Evolutionary conservation across 2,888 invertebrate species (phyloP), one percentile per base, ranked within the genome.

Genomic region (Mythimna lalbum): DNA sequence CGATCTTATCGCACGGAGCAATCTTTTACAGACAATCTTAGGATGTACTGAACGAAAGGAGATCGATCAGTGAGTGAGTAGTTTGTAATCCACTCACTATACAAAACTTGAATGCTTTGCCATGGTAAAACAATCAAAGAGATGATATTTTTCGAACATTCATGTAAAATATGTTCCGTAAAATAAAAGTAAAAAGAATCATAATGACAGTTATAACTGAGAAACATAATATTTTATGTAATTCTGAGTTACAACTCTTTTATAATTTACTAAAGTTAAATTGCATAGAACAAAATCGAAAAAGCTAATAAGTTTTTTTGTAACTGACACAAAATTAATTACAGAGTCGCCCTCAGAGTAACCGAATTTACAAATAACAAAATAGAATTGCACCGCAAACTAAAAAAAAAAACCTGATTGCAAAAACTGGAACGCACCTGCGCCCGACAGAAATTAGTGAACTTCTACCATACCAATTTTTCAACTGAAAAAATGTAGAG

Each of bases 341-440:
- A 55, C 60, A 57, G 23, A n/a, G 6, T 4, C 19, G 1, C 23
- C 21, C 10, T 5, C 14, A 0, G 12, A 10, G 14, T 33, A 27
- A 27, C 39, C 7, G 4, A 49, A 6, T 63, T 67, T 12, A 52
- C 10, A 23, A 47, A 61, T 31, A 62, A 71, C 6, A 47, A 62
- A 63, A 64, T 43, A 17, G 5, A 62, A 50, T 10, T 62, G 12
- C 27, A 53, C 2, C 12, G 3, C 27, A 39, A 31, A 9, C 23
- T 1, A 4, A 39, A 63, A 63, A 80, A n/a, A 76, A 76, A 43
- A 43, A 39, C 39, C 67, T 61, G 64, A 69, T 79, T 79, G 61
- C 59, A 49, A 75, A 73, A 73, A 66, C 69, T 80, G 59, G 56
- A 68, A 73, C 75, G 43, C 88, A 87, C 85, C 86, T 87, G 88